Percentiles rank a stretch among this genome's conserved stretches.
Conservation (phyloP, 1,140 invertebrate genomes). For the Ptiloglossa arizonensis region DNA sequence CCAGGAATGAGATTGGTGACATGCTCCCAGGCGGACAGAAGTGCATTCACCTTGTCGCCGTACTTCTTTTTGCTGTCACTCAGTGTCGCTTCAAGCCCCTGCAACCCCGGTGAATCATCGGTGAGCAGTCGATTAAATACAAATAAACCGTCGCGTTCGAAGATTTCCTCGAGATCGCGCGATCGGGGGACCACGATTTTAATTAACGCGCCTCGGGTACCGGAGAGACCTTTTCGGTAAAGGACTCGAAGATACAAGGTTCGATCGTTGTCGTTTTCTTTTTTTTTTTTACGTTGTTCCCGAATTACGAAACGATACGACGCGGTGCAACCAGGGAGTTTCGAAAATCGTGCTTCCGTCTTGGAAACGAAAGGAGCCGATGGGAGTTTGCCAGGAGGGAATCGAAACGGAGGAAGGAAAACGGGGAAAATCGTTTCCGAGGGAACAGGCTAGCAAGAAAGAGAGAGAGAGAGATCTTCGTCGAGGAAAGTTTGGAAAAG, state of each 20-base stretch:
- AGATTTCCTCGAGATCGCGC: neutral
- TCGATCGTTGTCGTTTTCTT: no score
- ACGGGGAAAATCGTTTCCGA: neutral
- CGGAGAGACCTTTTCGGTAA: no score
- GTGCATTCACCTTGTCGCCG: constrained; percentile 83
- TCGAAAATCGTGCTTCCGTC: neutral
- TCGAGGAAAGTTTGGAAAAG: neutral
- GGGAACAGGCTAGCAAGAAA: neutral
- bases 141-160: constrained; percentile 3
- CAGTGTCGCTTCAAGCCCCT: constrained; percentile 82
- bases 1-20: constrained; percentile 82
- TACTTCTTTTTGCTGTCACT: constrained; percentile 83
- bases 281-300: no score
- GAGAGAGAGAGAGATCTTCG: neutral
- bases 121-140: constrained; percentile 30
- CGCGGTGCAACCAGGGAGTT: neutral
- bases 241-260: neutral
- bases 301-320: no score
- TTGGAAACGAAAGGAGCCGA: neutral
- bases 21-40: constrained; percentile 83
- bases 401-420: neutral
- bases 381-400: neutral
- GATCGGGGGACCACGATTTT: no score
- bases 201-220: no score
- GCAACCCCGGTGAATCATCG: constrained; percentile 60